A percentile compares a stretch with the other conserved stretches of the same genome.
Evolutionary conservation across 1,140 invertebrate genomes (phyloP).

Genomic region (Bicyclus anynana): DNA sequence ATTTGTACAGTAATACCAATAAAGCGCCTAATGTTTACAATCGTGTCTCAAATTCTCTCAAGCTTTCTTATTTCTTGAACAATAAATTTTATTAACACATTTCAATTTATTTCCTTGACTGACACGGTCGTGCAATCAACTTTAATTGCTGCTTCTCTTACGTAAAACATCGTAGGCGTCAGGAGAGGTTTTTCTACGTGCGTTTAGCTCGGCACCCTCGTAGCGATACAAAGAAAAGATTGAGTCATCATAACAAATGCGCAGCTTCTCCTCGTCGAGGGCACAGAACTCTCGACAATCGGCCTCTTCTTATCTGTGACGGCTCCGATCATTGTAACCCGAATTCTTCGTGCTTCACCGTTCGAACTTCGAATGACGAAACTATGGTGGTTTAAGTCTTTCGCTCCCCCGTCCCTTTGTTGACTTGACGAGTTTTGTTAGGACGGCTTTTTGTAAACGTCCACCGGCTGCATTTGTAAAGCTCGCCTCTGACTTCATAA

Average conservation of each 20-base stretch:
- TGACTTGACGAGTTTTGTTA: constrained; percentile 65
- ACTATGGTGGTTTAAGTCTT: constrained; percentile 61
- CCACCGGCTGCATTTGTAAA: constrained; percentile 52
- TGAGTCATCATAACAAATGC: constrained; percentile 74
- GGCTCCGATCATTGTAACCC: constrained; percentile 62
- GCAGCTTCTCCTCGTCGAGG: constrained; percentile 41
- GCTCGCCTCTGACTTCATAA: constrained; percentile 54
- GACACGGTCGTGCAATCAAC: constrained; percentile 50
- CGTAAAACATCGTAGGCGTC: constrained; percentile 52
- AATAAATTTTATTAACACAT: constrained; percentile 73
- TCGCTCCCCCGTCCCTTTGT: constrained; percentile 59
- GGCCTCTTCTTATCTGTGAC: constrained; percentile 66
- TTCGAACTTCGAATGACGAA: constrained; percentile 64
- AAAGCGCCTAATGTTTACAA: constrained; percentile 48
- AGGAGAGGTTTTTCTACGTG: constrained; percentile 38
- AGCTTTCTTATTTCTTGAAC: constrained; percentile 55
- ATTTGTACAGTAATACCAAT: constrained; percentile 43
- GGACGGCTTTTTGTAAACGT: constrained; percentile 61
- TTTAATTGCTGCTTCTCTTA: constrained; percentile 70
- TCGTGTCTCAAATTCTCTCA: constrained; percentile 50
- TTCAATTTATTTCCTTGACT: constrained; percentile 57
- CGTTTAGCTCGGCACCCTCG: constrained; percentile 41
- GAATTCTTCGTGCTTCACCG: constrained; percentile 57
- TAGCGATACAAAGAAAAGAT: constrained; percentile 65
- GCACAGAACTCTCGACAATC: constrained; percentile 65